Evolutionary conservation across 2,797 vertebrate genomes (phyloP).

Genomic region (Karalla daura): DNA sequence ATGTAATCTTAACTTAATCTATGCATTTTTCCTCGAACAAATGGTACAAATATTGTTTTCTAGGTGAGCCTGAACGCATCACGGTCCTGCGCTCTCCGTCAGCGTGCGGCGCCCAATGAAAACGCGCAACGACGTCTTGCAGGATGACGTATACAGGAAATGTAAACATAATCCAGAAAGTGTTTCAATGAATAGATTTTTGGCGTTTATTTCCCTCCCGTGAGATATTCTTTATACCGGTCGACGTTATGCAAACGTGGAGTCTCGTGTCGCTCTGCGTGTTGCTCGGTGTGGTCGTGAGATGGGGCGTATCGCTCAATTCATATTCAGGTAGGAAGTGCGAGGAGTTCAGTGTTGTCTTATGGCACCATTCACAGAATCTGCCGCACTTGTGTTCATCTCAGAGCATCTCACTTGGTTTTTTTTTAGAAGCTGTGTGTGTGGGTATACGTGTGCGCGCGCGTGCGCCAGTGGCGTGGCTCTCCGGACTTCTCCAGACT

Average conservation of each 20-base stretch:
- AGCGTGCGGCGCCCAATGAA: conserved; percentile 56
- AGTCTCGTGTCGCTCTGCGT: conserved; percentile 84
- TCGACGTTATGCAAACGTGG: conserved; percentile 88
- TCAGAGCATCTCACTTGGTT: neutral
- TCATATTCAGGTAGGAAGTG: conserved; percentile 91
- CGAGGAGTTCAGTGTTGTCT: neutral
- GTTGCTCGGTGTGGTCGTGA: conserved; percentile 86
- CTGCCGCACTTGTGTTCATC: neutral
- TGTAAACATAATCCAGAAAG: conserved; percentile 3
- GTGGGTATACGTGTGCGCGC: neutral
- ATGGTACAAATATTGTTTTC: neutral
- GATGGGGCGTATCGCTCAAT: conserved; percentile 95
- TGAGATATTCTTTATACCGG: neutral
- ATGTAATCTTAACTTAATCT: accelerated
- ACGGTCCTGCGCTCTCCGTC: neutral
- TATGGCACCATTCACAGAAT: neutral
- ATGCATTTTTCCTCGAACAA: too few species aligned
- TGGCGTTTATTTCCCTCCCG: conserved; percentile 17
- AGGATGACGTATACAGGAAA: conserved; percentile 69
- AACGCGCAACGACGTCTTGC: conserved; percentile 41
- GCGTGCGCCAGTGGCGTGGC: neutral
- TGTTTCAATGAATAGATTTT: conserved; percentile 18
- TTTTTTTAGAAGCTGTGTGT: neutral
- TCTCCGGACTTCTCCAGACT: conserved; percentile 23
- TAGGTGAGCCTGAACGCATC: conserved; percentile 38